Evolutionary conservation across 1,140 invertebrate species (phyloP).

Genomic region (Notospermus geniculatus): DNA sequence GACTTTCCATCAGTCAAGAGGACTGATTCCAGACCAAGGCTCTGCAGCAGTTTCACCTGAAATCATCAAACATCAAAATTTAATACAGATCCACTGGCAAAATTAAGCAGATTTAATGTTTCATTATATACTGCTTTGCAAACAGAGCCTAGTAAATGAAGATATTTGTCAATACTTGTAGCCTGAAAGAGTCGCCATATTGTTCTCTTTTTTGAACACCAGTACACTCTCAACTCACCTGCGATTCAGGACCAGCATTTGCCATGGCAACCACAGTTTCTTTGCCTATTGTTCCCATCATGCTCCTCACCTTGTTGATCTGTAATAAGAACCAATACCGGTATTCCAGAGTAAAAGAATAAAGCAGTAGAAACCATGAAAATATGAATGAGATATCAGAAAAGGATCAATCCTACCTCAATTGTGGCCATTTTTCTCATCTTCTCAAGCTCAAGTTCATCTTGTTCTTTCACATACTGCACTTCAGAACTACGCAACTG

Average conservation of each 20-base stretch:
- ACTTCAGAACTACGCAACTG: slow-evolving; percentile 19
- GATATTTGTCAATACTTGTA: too few relatives aligned
- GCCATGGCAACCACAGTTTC: slow-evolving; percentile 40
- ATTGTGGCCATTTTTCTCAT: slow-evolving; percentile 28
- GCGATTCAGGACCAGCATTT: slow-evolving; percentile 31
- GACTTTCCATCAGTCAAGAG: slow-evolving; percentile 48
- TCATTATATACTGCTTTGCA: too few relatives aligned
- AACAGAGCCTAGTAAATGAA: too few relatives aligned
- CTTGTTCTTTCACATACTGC: slow-evolving; percentile 24
- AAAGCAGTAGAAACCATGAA: too few relatives aligned
- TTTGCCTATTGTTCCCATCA: slow-evolving; percentile 34
- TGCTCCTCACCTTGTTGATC: slow-evolving; percentile 35
- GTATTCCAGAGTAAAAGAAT: too few relatives aligned
- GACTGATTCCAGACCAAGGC: slow-evolving; percentile 35
- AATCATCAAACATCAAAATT: slow-evolving; percentile 1
- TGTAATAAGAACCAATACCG: slow-evolving; percentile 16
- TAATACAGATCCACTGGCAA: too few relatives aligned
- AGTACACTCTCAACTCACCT: slow-evolving; percentile 28
- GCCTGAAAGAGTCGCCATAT: too few relatives aligned
- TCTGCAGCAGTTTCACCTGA: slow-evolving; percentile 37
- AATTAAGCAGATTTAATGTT: too few relatives aligned
- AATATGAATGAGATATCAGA: too few relatives aligned
- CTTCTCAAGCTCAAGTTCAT: slow-evolving; percentile 29
- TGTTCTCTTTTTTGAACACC: too few relatives aligned
- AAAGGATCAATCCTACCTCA: slow-evolving; percentile 24